Evolutionary conservation across 2,888 invertebrate species (phyloP), one percentile per base, ranked within the genome.

Genomic region (Eutolmus rufibarbis): DNA sequence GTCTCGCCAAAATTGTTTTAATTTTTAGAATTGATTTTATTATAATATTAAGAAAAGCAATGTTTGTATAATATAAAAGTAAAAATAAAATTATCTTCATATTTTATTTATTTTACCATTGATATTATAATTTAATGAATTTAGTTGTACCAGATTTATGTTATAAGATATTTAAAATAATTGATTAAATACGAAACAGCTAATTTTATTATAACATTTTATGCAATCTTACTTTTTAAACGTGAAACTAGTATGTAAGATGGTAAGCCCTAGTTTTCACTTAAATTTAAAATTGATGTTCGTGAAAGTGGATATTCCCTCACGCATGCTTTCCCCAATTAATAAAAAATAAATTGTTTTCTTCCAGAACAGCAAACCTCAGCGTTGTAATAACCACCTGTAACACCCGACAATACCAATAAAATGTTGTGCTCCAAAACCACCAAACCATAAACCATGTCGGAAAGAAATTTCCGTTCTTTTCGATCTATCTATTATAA

Each of bases 401-500:
- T 28, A 66, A 66, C n/a, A 19, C 51, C 51, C 16, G 1, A n/a
- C 46, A n/a, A 57, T 57, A 19, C 66, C 28, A 19, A 66, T 28
- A 66, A 66, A 23, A 12, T 66, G 31, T 51, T 79, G 79, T 46
- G 46, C 79, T 79, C 51, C 51, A 79, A 51, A 79, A 23, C 79
- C 79, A 79, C 51, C 51, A 51, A 79, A 79, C 23, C 78, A 78
- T 78, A 78, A 78, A 40, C 79, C 79, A 51, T 46, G 16, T 79
- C 79, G 40, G 43, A 79, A 79, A 46, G 40, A 23, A 79, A 79
- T 51, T 31, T 28, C 28, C 28, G 28, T 16, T 28, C 12, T 28
- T 79, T 51, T 79, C 28, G 19, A 46, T 16, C 51, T 46, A 31
- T 16, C 79, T 51, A 16, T 79, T 51, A 16, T 79, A 79, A 56